Conservation (phyloP, 2,797 vertebrate genomes). For the Babyrousa celebensis region DNA sequence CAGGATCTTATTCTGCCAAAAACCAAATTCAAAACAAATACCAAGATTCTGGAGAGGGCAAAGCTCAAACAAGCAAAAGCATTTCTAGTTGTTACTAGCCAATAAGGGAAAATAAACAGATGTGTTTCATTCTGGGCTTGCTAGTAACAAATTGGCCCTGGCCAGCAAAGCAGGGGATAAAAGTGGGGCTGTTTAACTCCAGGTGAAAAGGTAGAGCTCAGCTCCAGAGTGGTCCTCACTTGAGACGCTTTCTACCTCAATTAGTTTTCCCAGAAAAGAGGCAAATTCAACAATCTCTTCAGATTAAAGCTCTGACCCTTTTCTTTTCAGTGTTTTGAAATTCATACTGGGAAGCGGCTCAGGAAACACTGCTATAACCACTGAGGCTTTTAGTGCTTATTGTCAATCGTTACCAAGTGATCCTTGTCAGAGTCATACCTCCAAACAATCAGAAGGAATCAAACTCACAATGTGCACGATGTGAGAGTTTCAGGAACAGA, state of each 20-base stretch:
- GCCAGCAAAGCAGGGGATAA: constrained; percentile 3
- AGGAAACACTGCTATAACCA: constrained; percentile 53
- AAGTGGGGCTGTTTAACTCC: background rate
- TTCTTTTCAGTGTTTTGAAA: constrained; percentile 63
- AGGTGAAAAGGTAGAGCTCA: background rate
- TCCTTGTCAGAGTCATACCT: constrained; percentile 29
- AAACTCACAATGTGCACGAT: constrained; percentile 39
- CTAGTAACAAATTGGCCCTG: constrained; percentile 64
- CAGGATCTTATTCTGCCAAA: constrained; percentile 74
- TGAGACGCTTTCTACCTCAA: constrained; percentile 28
- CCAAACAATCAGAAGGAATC: constrained; percentile 70
- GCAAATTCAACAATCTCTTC: constrained; percentile 63
- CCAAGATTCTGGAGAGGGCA: constrained; percentile 66
- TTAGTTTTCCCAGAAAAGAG: constrained; percentile 67
- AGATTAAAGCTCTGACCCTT: background rate
- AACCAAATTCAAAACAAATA: constrained; percentile 82
- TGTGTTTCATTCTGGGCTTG: constrained; percentile 65
- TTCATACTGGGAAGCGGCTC: constrained; percentile 45
- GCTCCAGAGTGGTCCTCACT: background rate
- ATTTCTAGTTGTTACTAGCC: constrained; percentile 71
- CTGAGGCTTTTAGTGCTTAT: background rate
- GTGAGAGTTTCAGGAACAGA: constrained; percentile 59
- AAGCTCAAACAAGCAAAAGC: constrained; percentile 77
- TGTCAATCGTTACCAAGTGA: background rate
- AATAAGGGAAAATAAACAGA: constrained; percentile 72